Evolutionary conservation across 2,888 invertebrate species (phyloP), one percentile per base, ranked within the genome.

Genomic region (Neoaliturus tenellus): DNA sequence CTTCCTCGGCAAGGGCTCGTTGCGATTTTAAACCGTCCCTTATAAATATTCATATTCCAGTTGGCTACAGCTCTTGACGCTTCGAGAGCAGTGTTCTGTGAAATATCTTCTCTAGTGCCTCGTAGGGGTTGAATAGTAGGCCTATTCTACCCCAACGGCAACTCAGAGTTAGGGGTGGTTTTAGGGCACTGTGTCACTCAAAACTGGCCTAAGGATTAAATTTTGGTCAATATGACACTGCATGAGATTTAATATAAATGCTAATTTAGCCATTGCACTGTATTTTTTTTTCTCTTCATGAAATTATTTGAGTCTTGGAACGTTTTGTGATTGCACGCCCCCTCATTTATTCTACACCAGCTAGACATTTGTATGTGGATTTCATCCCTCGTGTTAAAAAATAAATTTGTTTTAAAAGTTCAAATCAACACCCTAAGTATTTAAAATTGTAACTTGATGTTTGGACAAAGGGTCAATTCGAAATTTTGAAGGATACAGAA

Each of bases 1-100:
- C 25, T 2, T 55, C 25, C 55, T 28, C 62, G 31, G 31, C 2
- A 28, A 28, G 31, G 31, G 62, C 31, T 31, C 62, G 62, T 62
- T 62, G 62, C 12, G 31, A 51, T 23, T 51, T 62, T 20, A 62
- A 55, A 28, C 62, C 62, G 28, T 62, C 35, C 3, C 62, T 62
- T 62, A 62, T 62, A 62, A 62, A 62, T 62, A 62, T 62, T 62
- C 62, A 62, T 62, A 25, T 25, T 6, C 8, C 62, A 1, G n/a
- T 62, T 17, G 28, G 51, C 23, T 23, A 51, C 51, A 51, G 2
- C 23, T 10, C 48, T 20, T 51, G n/a, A 12, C 62, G 62, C 14
- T 62, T 28, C 12, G 31, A 31, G 31, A 31, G 17, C 62, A 62
- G 14, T 62, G 62, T 62, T 28, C 10, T 62, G 62, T 62, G 31